Base-by-base conservation (phyloP, 2,888 invertebrate genomes). In the Uropetala carovei region DNA sequence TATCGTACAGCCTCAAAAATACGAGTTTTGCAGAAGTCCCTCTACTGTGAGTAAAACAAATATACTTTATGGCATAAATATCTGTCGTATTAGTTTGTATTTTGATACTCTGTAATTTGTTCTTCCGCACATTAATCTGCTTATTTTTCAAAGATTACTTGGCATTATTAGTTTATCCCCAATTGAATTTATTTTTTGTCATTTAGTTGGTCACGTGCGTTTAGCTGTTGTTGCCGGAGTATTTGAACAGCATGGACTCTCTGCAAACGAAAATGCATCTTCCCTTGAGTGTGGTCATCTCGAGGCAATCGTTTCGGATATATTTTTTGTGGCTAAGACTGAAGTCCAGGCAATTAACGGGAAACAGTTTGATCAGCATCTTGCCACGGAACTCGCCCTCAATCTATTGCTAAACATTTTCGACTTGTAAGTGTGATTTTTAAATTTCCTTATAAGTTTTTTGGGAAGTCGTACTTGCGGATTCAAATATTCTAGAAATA, bases 1-100 rank as follows among this genome's bases (percentile, higher is more conserved):
- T 98, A 98, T 94, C 96, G 98, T 93, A 96, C 97, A 93, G 98
- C 98, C 22, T 96, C 97, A 93, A 98, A 98, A 95, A 95, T 97
- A 93, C 95, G 96, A 93, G 95, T 96, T 92, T 94, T 97, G 89
- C 97, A 97, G 94, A 96, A 96, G 93, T 95, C 96, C 93, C 95
- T 98, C 64, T 96, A 96, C 94, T 96, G 98, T 98, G 95, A 95
- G 96, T 95, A 92, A 8, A 11, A 27, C 14, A 56, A 11, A 8
- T 4, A 85, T 59, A 4, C 16, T 27, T 27, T 57, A 43, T 91
- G 13, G 82, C 22, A 56, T n/a, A 92, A 64, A 83, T 75, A 9
- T 27, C 4, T 1, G 43, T 43, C 43, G 5, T 5, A 43, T 43
- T 43, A 5, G 43, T 43, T 1, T 43, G 43, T 43, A 43, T 43